Evolutionary conservation across 2,797 vertebrate species (phyloP).

Genomic region (Bovichtus variegatus): DNA sequence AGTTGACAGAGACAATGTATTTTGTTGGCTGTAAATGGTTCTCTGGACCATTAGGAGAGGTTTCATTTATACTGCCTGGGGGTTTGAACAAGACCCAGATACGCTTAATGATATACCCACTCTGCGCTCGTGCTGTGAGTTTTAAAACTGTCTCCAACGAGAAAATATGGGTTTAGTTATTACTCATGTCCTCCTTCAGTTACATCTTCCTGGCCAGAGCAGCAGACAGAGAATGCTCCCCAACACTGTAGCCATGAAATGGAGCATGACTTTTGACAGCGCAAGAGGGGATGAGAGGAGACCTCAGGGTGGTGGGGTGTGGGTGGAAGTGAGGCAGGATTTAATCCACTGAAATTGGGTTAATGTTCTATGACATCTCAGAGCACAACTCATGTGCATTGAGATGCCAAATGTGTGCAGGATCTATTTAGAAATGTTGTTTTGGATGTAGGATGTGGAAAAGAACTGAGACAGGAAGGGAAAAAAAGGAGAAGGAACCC

Average conservation of each 20-base stretch:
- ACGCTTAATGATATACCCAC: constrained; percentile 70
- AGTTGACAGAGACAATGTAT: constrained; percentile 65
- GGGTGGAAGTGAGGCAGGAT: constrained; percentile 42
- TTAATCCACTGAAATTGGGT: constrained; percentile 64
- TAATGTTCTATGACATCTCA: constrained; percentile 68
- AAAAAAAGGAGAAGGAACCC: constrained; percentile 2
- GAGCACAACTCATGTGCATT: constrained; percentile 56
- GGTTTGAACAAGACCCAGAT: constrained; percentile 74
- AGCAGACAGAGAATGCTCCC: constrained; percentile 31
- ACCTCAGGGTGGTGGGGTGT: constrained; percentile 41
- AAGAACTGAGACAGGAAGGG: constrained; percentile 37
- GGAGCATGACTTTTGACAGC: constrained; percentile 63
- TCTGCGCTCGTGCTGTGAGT: constrained; percentile 69
- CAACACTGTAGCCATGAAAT: constrained; percentile 54
- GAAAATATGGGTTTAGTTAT: constrained; percentile 71
- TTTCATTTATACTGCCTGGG: constrained; percentile 73
- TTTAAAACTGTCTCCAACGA: constrained; percentile 57
- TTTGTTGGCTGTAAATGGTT: constrained; percentile 72
- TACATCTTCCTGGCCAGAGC: constrained; percentile 34
- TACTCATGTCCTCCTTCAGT: constrained; percentile 62
- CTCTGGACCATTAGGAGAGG: constrained; percentile 72
- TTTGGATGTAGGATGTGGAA: constrained; percentile 37
- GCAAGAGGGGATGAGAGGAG: constrained; percentile 43
- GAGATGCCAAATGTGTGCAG: constrained; percentile 54
- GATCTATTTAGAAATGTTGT: constrained; percentile 54